Evolutionary conservation across 2,888 invertebrate genomes (phyloP).

Genomic region (Mechanitis mazaeus): DNA sequence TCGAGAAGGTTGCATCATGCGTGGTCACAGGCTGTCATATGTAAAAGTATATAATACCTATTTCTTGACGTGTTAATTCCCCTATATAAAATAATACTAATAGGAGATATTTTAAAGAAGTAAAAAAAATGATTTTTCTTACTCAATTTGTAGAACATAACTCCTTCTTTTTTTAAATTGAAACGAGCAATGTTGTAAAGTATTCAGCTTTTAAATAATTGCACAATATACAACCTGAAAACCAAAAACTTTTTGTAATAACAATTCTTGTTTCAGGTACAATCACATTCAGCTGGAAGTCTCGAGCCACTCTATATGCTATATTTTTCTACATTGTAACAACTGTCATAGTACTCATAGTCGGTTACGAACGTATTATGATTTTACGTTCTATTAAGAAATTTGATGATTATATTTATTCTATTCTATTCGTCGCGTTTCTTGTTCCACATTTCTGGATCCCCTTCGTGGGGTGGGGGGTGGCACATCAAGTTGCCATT

Average conservation of each 20-base stretch:
- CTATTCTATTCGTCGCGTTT: slow-evolving; percentile 80
- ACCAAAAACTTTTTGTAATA: not conserved
- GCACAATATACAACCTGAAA: too few relatives aligned
- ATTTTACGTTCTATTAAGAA: slow-evolving; percentile 78
- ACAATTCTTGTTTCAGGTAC: slow-evolving; percentile 47
- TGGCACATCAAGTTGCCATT: slow-evolving; percentile 80
- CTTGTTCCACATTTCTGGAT: slow-evolving; percentile 83
- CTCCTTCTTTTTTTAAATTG: too few relatives aligned
- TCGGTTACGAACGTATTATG: slow-evolving; percentile 78
- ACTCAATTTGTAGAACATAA: too few relatives aligned
- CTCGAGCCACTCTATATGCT: slow-evolving; percentile 79
- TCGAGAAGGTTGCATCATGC: too few relatives aligned
- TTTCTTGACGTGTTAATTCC: too few relatives aligned
- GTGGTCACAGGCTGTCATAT: too few relatives aligned
- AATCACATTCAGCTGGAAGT: slow-evolving; percentile 80
- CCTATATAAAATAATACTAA: too few relatives aligned
- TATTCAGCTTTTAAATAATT: too few relatives aligned
- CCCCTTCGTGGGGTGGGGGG: slow-evolving; percentile 83
- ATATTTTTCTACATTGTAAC: slow-evolving; percentile 78
- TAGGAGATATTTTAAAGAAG: too few relatives aligned
- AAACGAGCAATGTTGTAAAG: too few relatives aligned
- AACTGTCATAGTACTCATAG: slow-evolving; percentile 75
- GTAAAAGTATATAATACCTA: too few relatives aligned
- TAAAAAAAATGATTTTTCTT: too few relatives aligned
- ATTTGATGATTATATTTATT: slow-evolving; percentile 83